Evolutionary conservation across 2,888 invertebrate species (phyloP).

Genomic region (Leptopilina myrica): DNA sequence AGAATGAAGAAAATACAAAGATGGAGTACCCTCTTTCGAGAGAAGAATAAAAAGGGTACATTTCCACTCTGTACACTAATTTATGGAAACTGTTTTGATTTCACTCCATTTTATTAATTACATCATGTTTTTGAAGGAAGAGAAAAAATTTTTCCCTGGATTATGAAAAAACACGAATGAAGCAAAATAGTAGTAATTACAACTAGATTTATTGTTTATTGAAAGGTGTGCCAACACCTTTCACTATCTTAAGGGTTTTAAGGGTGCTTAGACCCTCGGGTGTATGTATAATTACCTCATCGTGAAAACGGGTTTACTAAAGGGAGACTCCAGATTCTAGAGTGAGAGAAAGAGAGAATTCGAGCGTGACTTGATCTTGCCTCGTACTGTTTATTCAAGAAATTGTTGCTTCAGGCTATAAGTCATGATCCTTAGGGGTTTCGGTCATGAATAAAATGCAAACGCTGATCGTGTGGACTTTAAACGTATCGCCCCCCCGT

Average conservation of each 20-base stretch:
- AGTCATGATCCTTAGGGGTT: conserved; percentile 59
- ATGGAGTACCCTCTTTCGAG: conserved; percentile 14
- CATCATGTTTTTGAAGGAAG: neutral
- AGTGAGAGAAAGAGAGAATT: conserved; percentile 42
- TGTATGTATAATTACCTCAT: conserved; percentile 48
- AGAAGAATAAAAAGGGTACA: conserved; percentile 25
- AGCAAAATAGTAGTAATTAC: too few relatives aligned
- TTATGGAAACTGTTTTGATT: neutral
- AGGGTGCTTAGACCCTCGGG: conserved; percentile 41
- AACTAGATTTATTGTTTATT: neutral
- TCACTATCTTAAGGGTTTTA: conserved; percentile 35
- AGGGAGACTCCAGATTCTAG: conserved; percentile 36
- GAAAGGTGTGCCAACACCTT: neutral
- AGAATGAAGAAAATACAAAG: conserved; percentile 37
- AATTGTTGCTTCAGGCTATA: conserved; percentile 58
- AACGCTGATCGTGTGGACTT: conserved; percentile 27
- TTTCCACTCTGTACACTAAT: neutral
- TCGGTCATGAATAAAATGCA: conserved; percentile 59
- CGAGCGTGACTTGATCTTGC: conserved; percentile 46
- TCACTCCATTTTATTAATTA: neutral
- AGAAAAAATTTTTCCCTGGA: too few relatives aligned
- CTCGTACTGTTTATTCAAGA: conserved; percentile 53
- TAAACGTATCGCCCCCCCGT: conserved; percentile 19
- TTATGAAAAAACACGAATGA: too few relatives aligned
- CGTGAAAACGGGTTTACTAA: conserved; percentile 41